Base-by-base conservation (phyloP, 2,113 vertebrate genomes). In the Stegastes partitus region DNA sequence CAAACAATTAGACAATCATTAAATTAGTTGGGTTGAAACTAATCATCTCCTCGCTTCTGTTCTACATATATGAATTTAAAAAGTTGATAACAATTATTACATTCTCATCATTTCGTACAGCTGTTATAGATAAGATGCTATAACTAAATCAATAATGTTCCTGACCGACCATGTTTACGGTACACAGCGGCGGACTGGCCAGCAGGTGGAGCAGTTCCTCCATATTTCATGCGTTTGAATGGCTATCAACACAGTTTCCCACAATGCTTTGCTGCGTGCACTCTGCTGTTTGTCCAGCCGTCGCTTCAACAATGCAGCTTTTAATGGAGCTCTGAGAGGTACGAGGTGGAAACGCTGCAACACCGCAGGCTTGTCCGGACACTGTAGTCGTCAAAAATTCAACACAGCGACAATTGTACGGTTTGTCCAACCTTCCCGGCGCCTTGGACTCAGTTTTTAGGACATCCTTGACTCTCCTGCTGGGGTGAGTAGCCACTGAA, bases 281-380 rank as follows among this genome's bases (percentile, higher is more conserved):
- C 80, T 69, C 54, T 71, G 74, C 86, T 85, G 88, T 90, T 93
- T 87, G 91, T 89, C 73, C 90, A 70, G 89, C 81, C 82, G 72
- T 87, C 74, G 70, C 84, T 89, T 59, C 88, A 90, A 93, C 93
- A 89, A 92, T 95, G 92, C 91, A 91, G 89, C 76, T 83, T 89
- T 92, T 89, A 90, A 90, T 91, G 89, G 84, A 91, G 89, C 75
- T 83, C 89, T 92, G 88, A 90, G 89, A 91, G 89, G 84, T 78
- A 83, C 62, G 70, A 80, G 37, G 47, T 15, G 73, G 39, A 68
- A 79, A 87, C 86, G 79, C 76, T 67, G 84, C 68, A 51, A n/a
- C 68, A 22, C 66, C 68, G 61, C 82, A 55, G 66, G 65, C 65
- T 82, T 19, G 69, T 75, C 73, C 28, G 22, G 63, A 68, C 14